These are phyloP conservation scores for Stigmatopora nigra DNA, from an alignment of 2,113 vertebrate genomes.

Conservation along the genomic window DNA sequence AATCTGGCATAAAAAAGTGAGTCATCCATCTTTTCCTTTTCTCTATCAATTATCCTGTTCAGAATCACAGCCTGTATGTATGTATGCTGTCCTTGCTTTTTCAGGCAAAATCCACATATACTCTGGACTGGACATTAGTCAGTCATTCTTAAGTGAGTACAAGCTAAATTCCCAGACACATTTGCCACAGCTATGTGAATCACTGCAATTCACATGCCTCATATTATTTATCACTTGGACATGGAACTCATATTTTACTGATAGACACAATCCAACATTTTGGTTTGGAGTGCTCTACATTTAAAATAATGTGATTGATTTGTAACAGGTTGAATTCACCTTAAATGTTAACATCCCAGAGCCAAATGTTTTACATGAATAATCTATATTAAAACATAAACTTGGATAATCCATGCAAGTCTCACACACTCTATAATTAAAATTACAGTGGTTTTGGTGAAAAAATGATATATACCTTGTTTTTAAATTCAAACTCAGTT, in stretches of 20 bases:
- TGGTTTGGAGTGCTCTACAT: not conserved
- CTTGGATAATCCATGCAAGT: not conserved
- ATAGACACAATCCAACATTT: not conserved
- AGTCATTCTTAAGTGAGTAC: not conserved
- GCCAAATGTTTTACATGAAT: conserved; percentile 14
- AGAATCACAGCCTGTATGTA: not conserved
- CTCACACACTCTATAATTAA: conserved; percentile 3
- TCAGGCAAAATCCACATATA: not conserved
- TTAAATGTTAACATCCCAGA: conserved; percentile 31
- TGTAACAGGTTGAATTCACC: conserved; percentile 21
- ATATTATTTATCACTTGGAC: not conserved
- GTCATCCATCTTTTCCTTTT: not conserved
- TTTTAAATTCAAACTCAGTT: conserved; percentile 25
- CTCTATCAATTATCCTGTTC: not conserved
- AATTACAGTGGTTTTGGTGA: conserved; percentile 5
- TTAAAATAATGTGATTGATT: conserved; percentile 28
- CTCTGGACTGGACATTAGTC: not conserved
- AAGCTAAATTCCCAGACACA: not conserved
- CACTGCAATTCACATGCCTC: not conserved
- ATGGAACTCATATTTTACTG: not conserved
- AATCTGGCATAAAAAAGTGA: not conserved
- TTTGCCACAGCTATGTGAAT: not conserved
- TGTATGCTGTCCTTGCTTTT: not conserved
- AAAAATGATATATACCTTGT: not conserved
- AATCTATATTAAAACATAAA: too few relatives aligned